These are phyloP conservation scores for Operophtera brumata DNA, from an alignment of 2,888 invertebrate species.

Conservation along the genomic window DNA sequence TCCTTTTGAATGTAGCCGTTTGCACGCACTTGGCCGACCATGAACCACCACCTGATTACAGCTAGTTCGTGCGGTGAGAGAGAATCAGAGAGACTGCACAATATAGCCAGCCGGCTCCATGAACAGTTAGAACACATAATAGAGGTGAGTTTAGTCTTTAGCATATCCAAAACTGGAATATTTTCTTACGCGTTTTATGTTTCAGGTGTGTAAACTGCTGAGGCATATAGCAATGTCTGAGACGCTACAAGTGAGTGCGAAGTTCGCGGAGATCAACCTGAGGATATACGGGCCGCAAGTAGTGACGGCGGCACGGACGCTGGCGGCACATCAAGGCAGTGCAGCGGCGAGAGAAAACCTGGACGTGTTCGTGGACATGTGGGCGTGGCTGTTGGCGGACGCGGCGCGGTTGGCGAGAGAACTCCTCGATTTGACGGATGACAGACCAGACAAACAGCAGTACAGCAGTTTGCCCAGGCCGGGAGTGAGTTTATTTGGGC, in stretches of 20 bases:
- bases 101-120: constrained; percentile 95
- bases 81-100: constrained; percentile 93
- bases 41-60: constrained; percentile 37
- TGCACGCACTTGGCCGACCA: constrained; percentile 6
- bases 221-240: constrained; percentile 97
- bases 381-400: constrained; percentile 95
- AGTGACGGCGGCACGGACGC: constrained; percentile 94
- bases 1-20: constrained; percentile 9
- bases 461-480: constrained; percentile 97
- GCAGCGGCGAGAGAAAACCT: constrained; percentile 98
- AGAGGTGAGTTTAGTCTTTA: constrained; percentile 84
- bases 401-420: constrained; percentile 95
- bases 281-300: constrained; percentile 97
- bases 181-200: constrained; percentile 10
- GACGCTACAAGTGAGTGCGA: constrained; percentile 96
- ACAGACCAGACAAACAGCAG: constrained; percentile 72
- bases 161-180: background rate
- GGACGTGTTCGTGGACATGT: constrained; percentile 97
- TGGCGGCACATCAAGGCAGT: constrained; percentile 94
- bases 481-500: constrained; percentile 86
- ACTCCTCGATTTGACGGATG: constrained; percentile 89
- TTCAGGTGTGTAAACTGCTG: constrained; percentile 95
- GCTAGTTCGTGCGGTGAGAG: constrained; percentile 83
- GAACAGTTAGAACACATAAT: constrained; percentile 99
- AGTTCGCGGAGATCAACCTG: constrained; percentile 97